Conservation (phyloP, 2,888 invertebrate species). For the Tenthredo livida region DNA sequence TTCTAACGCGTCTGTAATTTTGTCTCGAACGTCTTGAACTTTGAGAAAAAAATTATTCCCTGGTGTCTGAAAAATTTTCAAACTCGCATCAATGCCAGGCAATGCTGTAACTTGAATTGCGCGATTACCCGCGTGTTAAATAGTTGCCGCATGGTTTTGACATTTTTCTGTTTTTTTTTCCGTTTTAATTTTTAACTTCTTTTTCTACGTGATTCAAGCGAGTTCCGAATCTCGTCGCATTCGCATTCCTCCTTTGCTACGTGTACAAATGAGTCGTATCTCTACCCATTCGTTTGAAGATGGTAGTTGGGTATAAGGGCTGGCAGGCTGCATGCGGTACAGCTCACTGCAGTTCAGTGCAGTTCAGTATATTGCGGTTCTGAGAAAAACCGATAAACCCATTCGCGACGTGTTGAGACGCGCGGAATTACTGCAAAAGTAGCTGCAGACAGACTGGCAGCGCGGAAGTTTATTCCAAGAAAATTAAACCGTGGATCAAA, state of each 20-base stretch:
- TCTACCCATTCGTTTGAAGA: not conserved
- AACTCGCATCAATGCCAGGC: too few relatives aligned
- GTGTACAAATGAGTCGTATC: slow-evolving; percentile 17
- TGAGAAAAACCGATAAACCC: slow-evolving; percentile 62
- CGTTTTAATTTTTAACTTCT: not conserved
- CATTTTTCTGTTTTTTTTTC: not conserved
- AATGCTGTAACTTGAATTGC: not conserved
- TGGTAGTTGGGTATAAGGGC: not conserved
- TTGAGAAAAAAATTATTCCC: too few relatives aligned
- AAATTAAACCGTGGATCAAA: not conserved
- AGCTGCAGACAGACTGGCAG: slow-evolving; percentile 75
- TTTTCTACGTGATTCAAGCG: not conserved
- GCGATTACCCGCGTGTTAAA: not conserved
- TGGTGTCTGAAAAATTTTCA: too few relatives aligned
- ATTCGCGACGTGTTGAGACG: slow-evolving; percentile 57
- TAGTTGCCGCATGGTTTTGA: not conserved
- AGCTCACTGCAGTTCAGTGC: not conserved
- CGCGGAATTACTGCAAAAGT: not conserved
- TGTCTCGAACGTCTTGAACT: too few relatives aligned
- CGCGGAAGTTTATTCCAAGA: slow-evolving; percentile 61
- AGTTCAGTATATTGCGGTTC: not conserved
- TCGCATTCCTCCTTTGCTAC: slow-evolving; percentile 8
- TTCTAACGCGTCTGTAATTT: too few relatives aligned
- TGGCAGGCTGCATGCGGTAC: not conserved
- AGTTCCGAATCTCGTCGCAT: not conserved